Evolutionary conservation across 2,113 vertebrate genomes (phyloP).

Genomic region (Misgurnus mizolepis): DNA sequence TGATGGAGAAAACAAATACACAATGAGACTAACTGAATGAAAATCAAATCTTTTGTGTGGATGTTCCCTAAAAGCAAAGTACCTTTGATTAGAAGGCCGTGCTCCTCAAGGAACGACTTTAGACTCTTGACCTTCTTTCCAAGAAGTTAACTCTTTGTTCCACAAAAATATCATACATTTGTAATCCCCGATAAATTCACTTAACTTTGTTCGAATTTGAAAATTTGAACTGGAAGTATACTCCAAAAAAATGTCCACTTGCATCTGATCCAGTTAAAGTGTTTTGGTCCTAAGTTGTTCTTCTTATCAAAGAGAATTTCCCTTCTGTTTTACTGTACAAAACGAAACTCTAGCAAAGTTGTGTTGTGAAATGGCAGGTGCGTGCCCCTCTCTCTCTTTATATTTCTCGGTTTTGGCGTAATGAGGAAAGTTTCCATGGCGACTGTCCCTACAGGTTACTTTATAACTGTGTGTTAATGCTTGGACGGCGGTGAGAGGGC

Average conservation of each 20-base stretch:
- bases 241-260: background rate
- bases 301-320: background rate
- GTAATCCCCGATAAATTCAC: background rate
- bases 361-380: slow-evolving; percentile 49
- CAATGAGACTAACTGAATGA: background rate
- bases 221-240: background rate
- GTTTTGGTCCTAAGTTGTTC: background rate
- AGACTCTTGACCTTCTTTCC: background rate
- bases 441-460: slow-evolving; percentile 73
- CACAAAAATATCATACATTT: background rate
- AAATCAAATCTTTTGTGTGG: background rate
- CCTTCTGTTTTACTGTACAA: slow-evolving; percentile 18
- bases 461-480: slow-evolving; percentile 74
- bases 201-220: background rate
- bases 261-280: background rate
- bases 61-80: background rate
- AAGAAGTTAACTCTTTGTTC: background rate
- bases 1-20: background rate
- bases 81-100: slow-evolving; percentile 1
- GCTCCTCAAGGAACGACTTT: background rate
- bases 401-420: slow-evolving; percentile 60
- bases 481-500: slow-evolving; percentile 59
- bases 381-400: slow-evolving; percentile 52
- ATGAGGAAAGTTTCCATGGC: slow-evolving; percentile 73
- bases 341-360: slow-evolving; percentile 41